These are phyloP conservation scores for Agonopterix arenella DNA, from an alignment of 2,888 invertebrate species.

Conservation along the genomic window DNA sequence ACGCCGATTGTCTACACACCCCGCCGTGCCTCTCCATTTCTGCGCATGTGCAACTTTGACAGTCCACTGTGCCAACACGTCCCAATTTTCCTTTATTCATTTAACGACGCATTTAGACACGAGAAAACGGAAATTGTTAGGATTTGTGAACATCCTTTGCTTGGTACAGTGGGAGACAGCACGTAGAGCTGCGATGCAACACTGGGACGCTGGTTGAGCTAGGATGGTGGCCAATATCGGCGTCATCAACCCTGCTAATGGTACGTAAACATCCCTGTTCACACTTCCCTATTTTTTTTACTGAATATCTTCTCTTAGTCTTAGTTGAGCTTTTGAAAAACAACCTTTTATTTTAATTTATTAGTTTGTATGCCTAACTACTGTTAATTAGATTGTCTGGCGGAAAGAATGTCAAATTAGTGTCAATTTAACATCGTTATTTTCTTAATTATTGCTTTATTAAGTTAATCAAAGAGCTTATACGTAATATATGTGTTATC, in stretches of 20 bases:
- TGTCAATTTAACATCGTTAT: too few relatives aligned
- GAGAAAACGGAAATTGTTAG: not conserved
- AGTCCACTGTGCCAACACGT: constrained; percentile 57
- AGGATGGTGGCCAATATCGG: constrained; percentile 68
- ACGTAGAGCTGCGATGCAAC: constrained; percentile 29
- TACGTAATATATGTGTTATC: too few relatives aligned
- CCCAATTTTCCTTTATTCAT: constrained; percentile 41
- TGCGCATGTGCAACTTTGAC: constrained; percentile 61
- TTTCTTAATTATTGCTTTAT: too few relatives aligned
- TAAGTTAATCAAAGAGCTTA: too few relatives aligned
- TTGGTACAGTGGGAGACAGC: not conserved
- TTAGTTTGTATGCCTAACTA: too few relatives aligned
- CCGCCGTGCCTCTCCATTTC: constrained; percentile 52
- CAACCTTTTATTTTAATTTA: too few relatives aligned
- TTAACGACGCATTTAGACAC: constrained; percentile 23
- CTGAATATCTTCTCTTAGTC: too few relatives aligned
- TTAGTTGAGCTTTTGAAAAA: too few relatives aligned
- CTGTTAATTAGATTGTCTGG: too few relatives aligned
- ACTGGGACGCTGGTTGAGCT: constrained; percentile 28
- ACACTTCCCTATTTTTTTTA: not conserved
- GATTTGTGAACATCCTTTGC: not conserved
- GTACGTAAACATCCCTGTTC: constrained; percentile 55
- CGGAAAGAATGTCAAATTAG: too few relatives aligned
- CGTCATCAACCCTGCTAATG: constrained; percentile 58
- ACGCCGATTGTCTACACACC: constrained; percentile 54